Base-by-base conservation (phyloP, 2,113 vertebrate genomes). In the Melanostigma gelatinosum region DNA sequence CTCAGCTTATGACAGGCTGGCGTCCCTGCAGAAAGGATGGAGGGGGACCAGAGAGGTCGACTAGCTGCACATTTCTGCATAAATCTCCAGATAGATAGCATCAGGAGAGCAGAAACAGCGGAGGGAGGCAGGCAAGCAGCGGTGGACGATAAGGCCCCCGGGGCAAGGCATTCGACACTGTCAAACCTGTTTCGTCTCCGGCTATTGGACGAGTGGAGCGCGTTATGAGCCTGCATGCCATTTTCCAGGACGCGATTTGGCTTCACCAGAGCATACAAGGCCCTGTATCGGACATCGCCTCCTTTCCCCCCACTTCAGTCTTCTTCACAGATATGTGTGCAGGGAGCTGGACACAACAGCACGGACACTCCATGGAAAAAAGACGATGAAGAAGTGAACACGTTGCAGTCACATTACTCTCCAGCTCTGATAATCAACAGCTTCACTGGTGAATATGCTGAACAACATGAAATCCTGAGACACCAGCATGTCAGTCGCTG, bases 121-220 rank as follows among this genome's bases (percentile, higher is more conserved):
- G 78, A 89, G 85, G 82, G 73, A 86, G 89, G 84, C 83, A 89
- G 79, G 93, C 92, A 86, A 88, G 91, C 93, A 77, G 88, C 86
- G 66, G 82, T 85, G 89, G 89, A 91, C 88, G 92, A 93, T 92
- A 93, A 93, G 93, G 90, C 91, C 93, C 92, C 82, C 78, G n/a
- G 91, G 92, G 91, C 91, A 88, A 84, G 92, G 89, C 92, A 94
- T 94, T 93, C 92, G 85, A 93, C 91, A 92, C 92, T 93, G 91
- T 93, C 91, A 94, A 93, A 94, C 94, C 89, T 88, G 88, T 92
- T 94, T 93, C 83, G 80, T 91, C 91, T 85, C 80, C 27, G 69
- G 88, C 92, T 89, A 93, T 93, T 94, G 92, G 89, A 93, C 73
- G 89, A 93, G 88, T 87, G 85, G 86, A 91, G 90, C 84, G 77